Percentiles rank a stretch among this genome's conserved stretches.
Evolutionary conservation across 1,140 invertebrate species (phyloP).

Genomic region (Trichonephila clavata): DNA sequence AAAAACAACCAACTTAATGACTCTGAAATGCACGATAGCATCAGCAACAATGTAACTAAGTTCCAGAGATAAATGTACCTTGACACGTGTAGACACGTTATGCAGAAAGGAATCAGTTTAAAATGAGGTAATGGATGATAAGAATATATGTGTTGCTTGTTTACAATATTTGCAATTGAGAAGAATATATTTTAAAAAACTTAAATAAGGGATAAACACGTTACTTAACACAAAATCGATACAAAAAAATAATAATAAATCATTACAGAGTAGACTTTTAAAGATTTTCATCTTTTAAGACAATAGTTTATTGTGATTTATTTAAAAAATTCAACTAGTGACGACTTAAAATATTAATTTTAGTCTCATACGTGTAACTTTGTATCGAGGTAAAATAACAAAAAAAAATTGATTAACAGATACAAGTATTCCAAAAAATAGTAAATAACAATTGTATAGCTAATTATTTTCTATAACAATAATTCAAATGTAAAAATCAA

Average conservation of each 20-base stretch:
- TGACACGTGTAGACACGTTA: background rate
- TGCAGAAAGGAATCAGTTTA: constrained; percentile 4
- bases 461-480: too few species aligned
- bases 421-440: too few species aligned
- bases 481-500: too few species aligned
- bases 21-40: background rate
- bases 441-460: too few species aligned
- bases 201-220: background rate
- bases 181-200: background rate
- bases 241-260: background rate
- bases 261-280: background rate
- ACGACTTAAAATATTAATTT: too few species aligned
- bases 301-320: too few species aligned
- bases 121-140: background rate
- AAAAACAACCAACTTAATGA: constrained; percentile 13
- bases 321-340: too few species aligned
- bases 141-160: background rate
- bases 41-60: constrained; percentile 42
- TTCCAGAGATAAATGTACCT: constrained; percentile 17
- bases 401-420: too few species aligned
- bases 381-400: too few species aligned
- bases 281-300: too few species aligned
- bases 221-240: background rate
- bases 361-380: too few species aligned
- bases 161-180: background rate